A percentile compares a stretch with the other conserved stretches of the same genome.
Conservation (phyloP, 2,797 vertebrate species). For the Miichthys miiuy region DNA sequence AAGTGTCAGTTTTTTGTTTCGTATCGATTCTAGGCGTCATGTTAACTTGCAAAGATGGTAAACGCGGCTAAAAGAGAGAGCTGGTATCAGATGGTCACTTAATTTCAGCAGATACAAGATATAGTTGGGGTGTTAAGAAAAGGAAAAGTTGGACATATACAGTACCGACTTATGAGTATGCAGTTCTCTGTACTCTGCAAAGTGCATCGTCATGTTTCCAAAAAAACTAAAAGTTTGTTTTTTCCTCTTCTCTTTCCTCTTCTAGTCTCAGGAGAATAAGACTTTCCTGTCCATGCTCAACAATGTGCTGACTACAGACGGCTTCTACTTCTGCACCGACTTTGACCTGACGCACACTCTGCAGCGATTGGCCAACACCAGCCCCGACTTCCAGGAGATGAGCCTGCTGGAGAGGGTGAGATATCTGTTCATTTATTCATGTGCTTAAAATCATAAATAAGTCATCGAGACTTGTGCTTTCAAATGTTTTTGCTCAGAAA, state of each 20-base stretch:
- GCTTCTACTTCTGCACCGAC: constrained; percentile 97
- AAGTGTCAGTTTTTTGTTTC: not conserved
- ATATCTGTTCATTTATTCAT: no score
- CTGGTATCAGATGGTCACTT: not conserved
- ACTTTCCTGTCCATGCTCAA: constrained; percentile 95
- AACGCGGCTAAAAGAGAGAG: not conserved
- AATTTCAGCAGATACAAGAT: not conserved
- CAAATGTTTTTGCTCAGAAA: not conserved
- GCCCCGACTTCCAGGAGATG: constrained; percentile 99
- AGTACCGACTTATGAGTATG: not conserved
- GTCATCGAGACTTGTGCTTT: not conserved
- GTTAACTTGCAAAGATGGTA: not conserved
- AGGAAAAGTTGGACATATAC: not conserved
- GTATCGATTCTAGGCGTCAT: not conserved
- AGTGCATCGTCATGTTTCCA: not conserved
- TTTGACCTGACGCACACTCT: constrained; percentile 97
- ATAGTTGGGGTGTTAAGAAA: not conserved
- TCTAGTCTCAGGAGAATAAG: constrained; percentile 96
- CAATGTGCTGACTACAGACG: constrained; percentile 93
- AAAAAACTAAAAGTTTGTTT: constrained; percentile 19
- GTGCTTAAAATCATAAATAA: not conserved
- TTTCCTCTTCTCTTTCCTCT: constrained; percentile 10
- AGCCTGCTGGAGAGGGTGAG: constrained; percentile 96
- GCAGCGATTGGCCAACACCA: constrained; percentile 95
- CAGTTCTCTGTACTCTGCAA: not conserved